Conservation (phyloP, 2,113 vertebrate genomes). For the Microcebus murinus region DNA sequence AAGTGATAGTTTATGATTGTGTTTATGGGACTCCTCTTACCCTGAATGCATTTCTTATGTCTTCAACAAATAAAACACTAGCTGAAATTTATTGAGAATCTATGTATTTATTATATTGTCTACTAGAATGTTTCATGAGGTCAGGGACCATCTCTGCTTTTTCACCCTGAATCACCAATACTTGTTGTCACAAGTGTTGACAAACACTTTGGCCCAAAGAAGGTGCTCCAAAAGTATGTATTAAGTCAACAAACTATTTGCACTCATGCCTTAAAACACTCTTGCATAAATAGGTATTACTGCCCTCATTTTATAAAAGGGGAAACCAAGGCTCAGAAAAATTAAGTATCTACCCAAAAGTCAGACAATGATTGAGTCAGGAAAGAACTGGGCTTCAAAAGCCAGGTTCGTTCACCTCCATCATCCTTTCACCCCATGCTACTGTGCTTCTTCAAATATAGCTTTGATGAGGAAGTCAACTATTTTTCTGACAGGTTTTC, state of each 20-base stretch:
- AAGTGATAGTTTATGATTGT: constrained; percentile 18
- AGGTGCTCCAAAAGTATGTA: background rate
- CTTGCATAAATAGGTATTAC: background rate
- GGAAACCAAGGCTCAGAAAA: background rate
- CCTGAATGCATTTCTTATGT: background rate
- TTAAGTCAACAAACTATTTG: background rate
- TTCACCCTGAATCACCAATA: background rate
- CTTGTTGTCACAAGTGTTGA: background rate
- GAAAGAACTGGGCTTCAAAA: background rate
- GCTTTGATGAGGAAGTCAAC: background rate
- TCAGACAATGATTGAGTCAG: background rate
- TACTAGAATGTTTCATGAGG: background rate
- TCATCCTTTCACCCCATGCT: fast-evolving
- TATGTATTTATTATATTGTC: background rate
- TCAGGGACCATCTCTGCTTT: background rate
- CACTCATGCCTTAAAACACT: background rate
- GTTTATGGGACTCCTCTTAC: background rate
- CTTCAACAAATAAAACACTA: constrained; percentile 1
- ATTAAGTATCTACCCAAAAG: background rate
- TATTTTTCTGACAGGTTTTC: background rate
- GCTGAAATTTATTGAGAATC: background rate
- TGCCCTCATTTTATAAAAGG: background rate
- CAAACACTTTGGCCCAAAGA: background rate
- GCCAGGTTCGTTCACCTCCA: background rate
- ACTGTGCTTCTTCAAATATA: background rate